phyloP scores from a whole-genome alignment of 1,140 invertebrate genomes.

The Archivesica marissinica region DNA sequence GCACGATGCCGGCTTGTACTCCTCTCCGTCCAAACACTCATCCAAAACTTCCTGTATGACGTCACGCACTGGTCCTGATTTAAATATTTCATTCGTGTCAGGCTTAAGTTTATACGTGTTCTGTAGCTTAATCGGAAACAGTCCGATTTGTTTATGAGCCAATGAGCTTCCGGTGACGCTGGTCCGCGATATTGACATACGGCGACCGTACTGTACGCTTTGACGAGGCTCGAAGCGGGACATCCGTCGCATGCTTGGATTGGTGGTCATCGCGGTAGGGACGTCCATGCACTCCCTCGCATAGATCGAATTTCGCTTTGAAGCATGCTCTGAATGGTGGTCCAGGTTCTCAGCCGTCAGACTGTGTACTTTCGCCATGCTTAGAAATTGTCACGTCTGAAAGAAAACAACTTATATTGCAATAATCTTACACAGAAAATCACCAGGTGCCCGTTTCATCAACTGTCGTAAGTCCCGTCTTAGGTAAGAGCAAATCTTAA shows the following conservation, averaged over 20 bases:
- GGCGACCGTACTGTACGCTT: conserved; percentile 58
- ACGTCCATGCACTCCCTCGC: conserved; percentile 35
- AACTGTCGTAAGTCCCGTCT: too few relatives aligned
- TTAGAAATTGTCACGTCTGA: too few relatives aligned
- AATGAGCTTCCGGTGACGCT: conserved; percentile 60
- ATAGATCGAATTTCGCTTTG: conserved; percentile 49
- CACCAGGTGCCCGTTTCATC: too few relatives aligned
- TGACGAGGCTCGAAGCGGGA: conserved; percentile 51
- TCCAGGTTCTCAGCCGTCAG: conserved; percentile 44
- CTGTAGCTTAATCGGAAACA: conserved; percentile 62
- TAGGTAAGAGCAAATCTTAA: too few relatives aligned
- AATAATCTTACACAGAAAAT: too few relatives aligned
- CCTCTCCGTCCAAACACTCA: conserved; percentile 72
- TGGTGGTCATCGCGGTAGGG: conserved; percentile 26
- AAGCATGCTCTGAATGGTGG: not conserved
- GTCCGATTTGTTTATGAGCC: conserved; percentile 58
- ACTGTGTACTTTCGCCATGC: conserved; percentile 55
- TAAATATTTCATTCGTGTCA: conserved; percentile 67
- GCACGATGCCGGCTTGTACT: conserved; percentile 70
- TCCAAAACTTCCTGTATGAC: conserved; percentile 68
- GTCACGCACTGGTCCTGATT: conserved; percentile 62
- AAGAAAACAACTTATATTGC: too few relatives aligned
- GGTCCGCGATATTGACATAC: conserved; percentile 70
- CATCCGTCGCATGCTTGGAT: conserved; percentile 61
- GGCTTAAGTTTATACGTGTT: conserved; percentile 76